Evolutionary conservation across 2,797 vertebrate genomes (phyloP), one percentile per base, ranked within the genome.

Genomic region (Setipinna tenuifilis): DNA sequence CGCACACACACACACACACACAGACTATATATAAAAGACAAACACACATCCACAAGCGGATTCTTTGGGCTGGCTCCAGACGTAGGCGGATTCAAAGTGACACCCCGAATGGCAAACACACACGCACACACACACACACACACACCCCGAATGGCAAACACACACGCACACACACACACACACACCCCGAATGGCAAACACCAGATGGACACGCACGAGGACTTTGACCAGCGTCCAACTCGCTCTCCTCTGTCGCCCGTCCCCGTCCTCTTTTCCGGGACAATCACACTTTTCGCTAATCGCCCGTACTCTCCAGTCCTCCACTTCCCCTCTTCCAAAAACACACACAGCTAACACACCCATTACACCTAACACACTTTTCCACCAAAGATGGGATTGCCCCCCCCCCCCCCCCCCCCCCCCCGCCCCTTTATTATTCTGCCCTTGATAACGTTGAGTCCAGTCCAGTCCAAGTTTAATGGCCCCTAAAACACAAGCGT

Each of bases 161-260:
- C n/a, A n/a, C n/a, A n/a, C n/a, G n/a, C n/a, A n/a, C n/a, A n/a
- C n/a, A n/a, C n/a, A n/a, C n/a, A n/a, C n/a, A n/a, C n/a, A n/a
- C n/a, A n/a, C n/a, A n/a, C n/a, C n/a, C n/a, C n/a, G 25, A 57
- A n/a, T 86, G 82, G 25, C 86, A 86, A n/a, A 81, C 61, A 81
- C 88, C 92, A 94, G 89, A 93, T 91, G 90, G 90, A 89, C 88
- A 54, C 85, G 83, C 83, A 17, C 86, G 86, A 91, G 86, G 48
- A 84, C 86, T 92, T 90, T 75, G 89, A 90, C 75, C 58, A 84
- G n/a, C 78, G 88, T 91, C 65, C 85, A 86, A 84, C 81, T 85
- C 71, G 81, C 62, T 88, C 84, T 54, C 86, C 83, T 75, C 83
- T 54, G 31, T 16, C 41, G 35, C 31, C 35, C 35, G 35, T 35